Evolutionary conservation across 1,140 invertebrate species (phyloP), one percentile per base, ranked within the genome.

Genomic region (Globodera ellingtonae): DNA sequence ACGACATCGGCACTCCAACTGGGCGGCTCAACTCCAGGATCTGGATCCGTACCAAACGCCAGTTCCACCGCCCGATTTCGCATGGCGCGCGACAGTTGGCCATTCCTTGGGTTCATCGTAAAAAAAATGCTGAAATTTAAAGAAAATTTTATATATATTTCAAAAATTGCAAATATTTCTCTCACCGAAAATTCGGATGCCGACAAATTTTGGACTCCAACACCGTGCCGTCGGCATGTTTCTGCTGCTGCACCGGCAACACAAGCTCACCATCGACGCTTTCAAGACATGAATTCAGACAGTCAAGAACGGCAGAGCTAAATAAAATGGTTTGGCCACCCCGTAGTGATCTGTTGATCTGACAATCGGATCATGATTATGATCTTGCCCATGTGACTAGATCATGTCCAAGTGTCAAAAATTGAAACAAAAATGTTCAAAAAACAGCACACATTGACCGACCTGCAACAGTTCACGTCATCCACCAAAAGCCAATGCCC

Each of bases 1-100:
- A 47, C 47, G 8, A 35, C 18, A 62, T 79, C 79, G 18, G 35
- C 70, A 65, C 24, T 48, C 78, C 78, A 79, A 21, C 24, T 13
- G 46, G 62, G 47, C 59, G 50, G 69, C n/a, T 77, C 8, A 65
- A 62, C 62, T 35, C 47, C 62, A 77, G 46, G 9, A 10, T 24
- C 67, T 24, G n/a, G 50, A 48, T 82, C 81, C 24, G 47, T 56
- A 5, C 44, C n/a, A 48, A 80, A 88, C 66, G 98, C 89, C 82
- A 99, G 94, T 91, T 99, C 97, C 0, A 98, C 92, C 5, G 96
- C 95, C 89, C 97, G 92, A 89, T 99, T 99, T 80, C 96, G 92
- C 97, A 99, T 98, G 0, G 97, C 97, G 87, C 96, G 92, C 5
- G 97, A 99, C 79, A 99, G 94, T 90, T 97, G 95, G 0, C 96